phyloP scores from a whole-genome alignment of 2,797 vertebrate genomes.

The Sebastiscus albofasciatus region DNA sequence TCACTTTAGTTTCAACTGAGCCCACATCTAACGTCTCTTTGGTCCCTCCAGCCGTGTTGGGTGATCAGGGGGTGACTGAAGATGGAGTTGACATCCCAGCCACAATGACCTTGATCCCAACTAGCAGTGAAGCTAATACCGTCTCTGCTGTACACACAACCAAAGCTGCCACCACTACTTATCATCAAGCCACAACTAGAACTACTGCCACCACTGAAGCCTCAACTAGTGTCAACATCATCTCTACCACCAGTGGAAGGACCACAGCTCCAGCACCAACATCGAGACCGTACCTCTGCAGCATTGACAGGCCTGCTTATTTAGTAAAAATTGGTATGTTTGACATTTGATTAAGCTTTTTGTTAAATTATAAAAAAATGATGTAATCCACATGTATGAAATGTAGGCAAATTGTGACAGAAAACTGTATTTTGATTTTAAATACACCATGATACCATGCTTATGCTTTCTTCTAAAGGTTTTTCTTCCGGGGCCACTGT shows the following conservation, averaged over 20 bases:
- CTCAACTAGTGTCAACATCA: slow-evolving; percentile 44
- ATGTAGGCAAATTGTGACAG: neutral
- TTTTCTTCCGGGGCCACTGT: slow-evolving; percentile 87
- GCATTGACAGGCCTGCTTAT: slow-evolving; percentile 84
- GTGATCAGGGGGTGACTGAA: slow-evolving; percentile 74
- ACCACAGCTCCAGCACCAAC: slow-evolving; percentile 68
- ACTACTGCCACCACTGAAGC: slow-evolving; percentile 42
- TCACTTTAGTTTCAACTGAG: slow-evolving; percentile 45
- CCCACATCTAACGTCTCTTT: slow-evolving; percentile 48
- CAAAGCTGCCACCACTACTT: slow-evolving; percentile 54
- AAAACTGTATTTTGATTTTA: neutral
- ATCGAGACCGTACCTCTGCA: slow-evolving; percentile 87
- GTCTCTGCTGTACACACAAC: slow-evolving; percentile 47
- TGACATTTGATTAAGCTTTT: neutral
- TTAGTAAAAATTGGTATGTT: slow-evolving; percentile 89
- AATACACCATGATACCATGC: neutral
- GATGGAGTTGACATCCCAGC: slow-evolving; percentile 55
- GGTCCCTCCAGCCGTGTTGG: slow-evolving; percentile 61
- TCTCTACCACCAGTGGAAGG: slow-evolving; percentile 47
- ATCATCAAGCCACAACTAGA: slow-evolving; percentile 53
- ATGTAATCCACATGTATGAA: neutral
- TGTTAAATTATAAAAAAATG: neutral
- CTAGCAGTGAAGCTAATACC: slow-evolving; percentile 56
- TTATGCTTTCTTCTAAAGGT: slow-evolving; percentile 76
- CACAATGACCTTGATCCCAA: slow-evolving; percentile 67